Percentiles rank a stretch among this genome's conserved stretches.
phyloP scores from a whole-genome alignment of 2,113 vertebrate species.

The Corythaixoides concolor region DNA sequence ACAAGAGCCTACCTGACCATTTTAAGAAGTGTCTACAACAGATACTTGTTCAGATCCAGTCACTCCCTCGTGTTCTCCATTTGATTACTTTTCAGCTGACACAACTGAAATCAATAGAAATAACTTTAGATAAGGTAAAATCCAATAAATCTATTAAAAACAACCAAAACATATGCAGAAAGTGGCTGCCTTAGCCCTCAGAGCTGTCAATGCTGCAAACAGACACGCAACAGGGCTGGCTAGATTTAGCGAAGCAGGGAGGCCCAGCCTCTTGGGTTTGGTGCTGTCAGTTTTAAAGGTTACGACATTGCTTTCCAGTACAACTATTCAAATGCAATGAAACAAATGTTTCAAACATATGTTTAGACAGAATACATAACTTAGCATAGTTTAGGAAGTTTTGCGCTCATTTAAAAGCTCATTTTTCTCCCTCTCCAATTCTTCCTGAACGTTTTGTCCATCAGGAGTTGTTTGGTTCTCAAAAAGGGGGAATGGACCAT shows the following conservation, averaged over 20 bases:
- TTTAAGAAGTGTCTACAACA: not conserved
- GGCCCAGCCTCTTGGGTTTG: not conserved
- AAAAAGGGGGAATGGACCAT: not conserved
- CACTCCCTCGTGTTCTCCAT: not conserved
- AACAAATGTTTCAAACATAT: not conserved
- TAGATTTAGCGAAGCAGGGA: fast-evolving
- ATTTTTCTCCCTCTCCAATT: not conserved
- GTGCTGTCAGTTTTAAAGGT: not conserved
- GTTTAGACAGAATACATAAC: not conserved
- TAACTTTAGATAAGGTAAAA: not conserved
- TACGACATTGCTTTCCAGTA: not conserved
- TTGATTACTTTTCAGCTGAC: not conserved
- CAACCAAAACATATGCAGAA: not conserved
- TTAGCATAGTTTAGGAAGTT: not conserved
- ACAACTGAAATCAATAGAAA: not conserved
- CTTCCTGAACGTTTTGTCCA: not conserved
- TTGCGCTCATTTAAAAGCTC: not conserved
- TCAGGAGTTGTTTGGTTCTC: not conserved
- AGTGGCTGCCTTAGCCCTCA: not conserved
- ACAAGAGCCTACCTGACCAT: not conserved
- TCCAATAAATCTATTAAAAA: not conserved
- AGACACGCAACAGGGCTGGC: not conserved
- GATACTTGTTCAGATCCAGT: not conserved
- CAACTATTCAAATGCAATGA: not conserved
- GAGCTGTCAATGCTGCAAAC: not conserved